A percentile compares a stretch with the other conserved stretches of the same genome.
Evolutionary conservation across 2,888 invertebrate species (phyloP).

Genomic region (Epirrita christyi): DNA sequence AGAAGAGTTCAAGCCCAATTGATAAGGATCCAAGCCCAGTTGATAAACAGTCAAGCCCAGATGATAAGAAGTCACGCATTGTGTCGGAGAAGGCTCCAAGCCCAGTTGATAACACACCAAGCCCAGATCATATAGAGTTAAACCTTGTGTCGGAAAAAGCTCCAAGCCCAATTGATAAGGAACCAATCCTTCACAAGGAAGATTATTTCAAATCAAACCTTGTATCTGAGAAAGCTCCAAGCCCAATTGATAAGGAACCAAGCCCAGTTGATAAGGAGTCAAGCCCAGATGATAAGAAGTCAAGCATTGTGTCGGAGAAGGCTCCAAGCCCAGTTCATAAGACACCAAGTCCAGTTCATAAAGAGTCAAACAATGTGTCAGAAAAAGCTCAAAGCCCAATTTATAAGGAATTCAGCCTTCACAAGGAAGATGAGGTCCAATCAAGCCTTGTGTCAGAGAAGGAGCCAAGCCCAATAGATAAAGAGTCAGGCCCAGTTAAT

Average conservation of each 20-base stretch:
- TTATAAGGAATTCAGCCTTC: conserved; percentile 25
- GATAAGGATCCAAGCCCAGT: not conserved
- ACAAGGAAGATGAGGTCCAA: not conserved
- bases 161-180: conserved; percentile 18
- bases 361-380: not conserved
- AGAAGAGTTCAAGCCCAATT: conserved; percentile 2
- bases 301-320: conserved; percentile 15
- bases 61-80: conserved; percentile 12
- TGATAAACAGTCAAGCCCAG: conserved; percentile 2
- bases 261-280: not conserved
- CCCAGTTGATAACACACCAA: too few relatives aligned
- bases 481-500: too few relatives aligned
- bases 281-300: conserved; percentile 19
- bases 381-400: conserved; percentile 3
- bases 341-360: too few relatives aligned
- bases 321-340: too few relatives aligned
- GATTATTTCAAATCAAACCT: not conserved
- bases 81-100: not conserved
- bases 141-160: too few relatives aligned
- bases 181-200: too few relatives aligned
- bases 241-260: conserved; percentile 4
- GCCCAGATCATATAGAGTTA: not conserved
- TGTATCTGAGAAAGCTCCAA: conserved; percentile 2
- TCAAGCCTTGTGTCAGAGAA: conserved; percentile 17
- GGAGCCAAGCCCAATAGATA: too few relatives aligned